Evolutionary conservation across 2,888 invertebrate genomes (phyloP).

Genomic region (Pandemis cinnamomeana): DNA sequence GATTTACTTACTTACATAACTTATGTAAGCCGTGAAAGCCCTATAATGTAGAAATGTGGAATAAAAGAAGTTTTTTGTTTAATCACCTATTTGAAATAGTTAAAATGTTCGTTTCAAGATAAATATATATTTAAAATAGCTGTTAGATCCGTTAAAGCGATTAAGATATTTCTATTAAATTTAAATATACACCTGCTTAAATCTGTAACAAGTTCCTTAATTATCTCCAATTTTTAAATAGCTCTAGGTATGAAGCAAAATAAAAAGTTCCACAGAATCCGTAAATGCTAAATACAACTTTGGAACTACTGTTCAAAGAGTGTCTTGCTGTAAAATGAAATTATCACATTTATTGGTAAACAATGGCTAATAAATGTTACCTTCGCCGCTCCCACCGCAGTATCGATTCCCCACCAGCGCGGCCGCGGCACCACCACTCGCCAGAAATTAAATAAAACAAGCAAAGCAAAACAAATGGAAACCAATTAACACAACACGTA

Average conservation of each 20-base stretch:
- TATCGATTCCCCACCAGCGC: constrained; percentile 81
- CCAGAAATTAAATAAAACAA: constrained; percentile 52
- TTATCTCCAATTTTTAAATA: not conserved
- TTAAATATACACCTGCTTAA: too few species aligned
- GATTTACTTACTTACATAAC: constrained; percentile 24
- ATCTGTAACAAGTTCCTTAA: too few species aligned
- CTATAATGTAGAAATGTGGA: not conserved
- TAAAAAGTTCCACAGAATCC: not conserved
- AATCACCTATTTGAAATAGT: not conserved
- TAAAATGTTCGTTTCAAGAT: too few species aligned
- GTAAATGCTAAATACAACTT: constrained; percentile 5
- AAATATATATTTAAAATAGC: too few species aligned
- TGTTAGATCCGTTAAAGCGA: too few species aligned
- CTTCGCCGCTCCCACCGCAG: constrained; percentile 79
- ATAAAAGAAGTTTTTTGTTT: not conserved
- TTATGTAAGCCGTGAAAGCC: not conserved
- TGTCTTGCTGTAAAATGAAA: not conserved
- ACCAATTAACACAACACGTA: constrained; percentile 75
- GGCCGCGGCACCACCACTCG: constrained; percentile 65
- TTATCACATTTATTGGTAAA: constrained; percentile 41
- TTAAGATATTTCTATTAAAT: too few species aligned
- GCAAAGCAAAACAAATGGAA: constrained; percentile 73
- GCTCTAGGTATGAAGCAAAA: not conserved
- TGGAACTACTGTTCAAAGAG: not conserved
- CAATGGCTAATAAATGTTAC: constrained; percentile 65